A percentile compares a stretch with the other conserved stretches of the same genome.
Conservation (phyloP, 2,797 vertebrate species). For the Myotis planiceps region DNA sequence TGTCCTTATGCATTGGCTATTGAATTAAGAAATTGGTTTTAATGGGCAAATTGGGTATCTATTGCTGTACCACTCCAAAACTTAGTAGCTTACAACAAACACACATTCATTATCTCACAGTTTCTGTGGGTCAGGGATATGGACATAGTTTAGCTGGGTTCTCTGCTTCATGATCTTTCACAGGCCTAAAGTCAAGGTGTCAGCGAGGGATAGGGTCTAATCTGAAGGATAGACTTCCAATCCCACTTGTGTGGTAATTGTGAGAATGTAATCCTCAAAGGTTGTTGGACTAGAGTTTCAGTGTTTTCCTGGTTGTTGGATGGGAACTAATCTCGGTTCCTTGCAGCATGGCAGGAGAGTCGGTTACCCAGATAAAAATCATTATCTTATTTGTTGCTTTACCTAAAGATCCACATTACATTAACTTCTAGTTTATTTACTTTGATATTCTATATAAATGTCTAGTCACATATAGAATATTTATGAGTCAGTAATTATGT, state of each 20-base stretch:
- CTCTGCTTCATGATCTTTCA: neutral
- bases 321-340: neutral
- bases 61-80: neutral
- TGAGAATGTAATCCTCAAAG: neutral
- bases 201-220: neutral
- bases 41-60: neutral
- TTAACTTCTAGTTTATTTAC: neutral
- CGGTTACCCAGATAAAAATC: neutral
- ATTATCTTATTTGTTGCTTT: neutral
- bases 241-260: neutral
- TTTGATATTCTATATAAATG: neutral
- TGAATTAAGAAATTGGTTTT: neutral
- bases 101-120: neutral
- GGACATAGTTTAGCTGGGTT: neutral
- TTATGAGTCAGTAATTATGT: neutral
- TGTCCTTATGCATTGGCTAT: neutral
- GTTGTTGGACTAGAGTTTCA: neutral
- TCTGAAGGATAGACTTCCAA: neutral
- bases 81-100: neutral
- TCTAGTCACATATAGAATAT: neutral
- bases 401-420: neutral
- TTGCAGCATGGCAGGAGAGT: neutral
- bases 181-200: neutral
- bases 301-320: neutral
- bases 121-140: neutral